A percentile compares a stretch with the other conserved stretches of the same genome.
phyloP scores from a whole-genome alignment of 2,113 vertebrate species.

The Ia io region DNA sequence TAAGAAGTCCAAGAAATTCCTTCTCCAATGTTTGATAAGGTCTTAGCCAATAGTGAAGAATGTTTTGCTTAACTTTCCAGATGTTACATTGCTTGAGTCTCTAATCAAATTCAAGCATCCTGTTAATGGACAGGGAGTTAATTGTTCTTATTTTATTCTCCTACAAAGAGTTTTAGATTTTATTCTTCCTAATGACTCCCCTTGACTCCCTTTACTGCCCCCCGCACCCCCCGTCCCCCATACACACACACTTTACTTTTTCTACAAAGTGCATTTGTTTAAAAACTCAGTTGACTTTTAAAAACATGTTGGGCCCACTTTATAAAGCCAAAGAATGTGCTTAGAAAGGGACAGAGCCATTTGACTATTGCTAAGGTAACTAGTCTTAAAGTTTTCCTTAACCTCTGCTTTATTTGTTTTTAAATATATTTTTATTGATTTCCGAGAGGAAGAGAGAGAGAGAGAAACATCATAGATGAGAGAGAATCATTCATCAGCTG shows the following conservation, averaged over 20 bases:
- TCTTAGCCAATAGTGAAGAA: not conserved
- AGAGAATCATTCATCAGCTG: no score
- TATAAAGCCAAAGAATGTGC: conserved; percentile 9
- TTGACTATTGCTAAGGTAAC: conserved; percentile 61
- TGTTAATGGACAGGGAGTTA: not conserved
- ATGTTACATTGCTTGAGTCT: not conserved
- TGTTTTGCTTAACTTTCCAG: not conserved
- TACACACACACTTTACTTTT: not conserved
- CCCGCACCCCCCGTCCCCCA: not conserved
- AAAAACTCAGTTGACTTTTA: not conserved
- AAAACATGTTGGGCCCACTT: not conserved
- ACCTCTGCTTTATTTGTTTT: conserved; percentile 49
- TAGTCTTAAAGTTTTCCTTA: conserved; percentile 63
- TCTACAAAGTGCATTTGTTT: not conserved
- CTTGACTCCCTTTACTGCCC: not conserved
- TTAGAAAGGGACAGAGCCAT: not conserved
- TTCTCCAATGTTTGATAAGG: not conserved
- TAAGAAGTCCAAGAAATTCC: not conserved
- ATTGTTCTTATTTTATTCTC: not conserved
- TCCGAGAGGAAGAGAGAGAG: no score
- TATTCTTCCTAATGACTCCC: not conserved
- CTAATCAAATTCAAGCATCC: not conserved
- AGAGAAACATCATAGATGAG: no score
- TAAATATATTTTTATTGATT: no score
- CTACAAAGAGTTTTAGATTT: not conserved